These are phyloP conservation scores for Tanytarsus gracilentus DNA, from an alignment of 2,888 invertebrate genomes.

Conservation along the genomic window DNA sequence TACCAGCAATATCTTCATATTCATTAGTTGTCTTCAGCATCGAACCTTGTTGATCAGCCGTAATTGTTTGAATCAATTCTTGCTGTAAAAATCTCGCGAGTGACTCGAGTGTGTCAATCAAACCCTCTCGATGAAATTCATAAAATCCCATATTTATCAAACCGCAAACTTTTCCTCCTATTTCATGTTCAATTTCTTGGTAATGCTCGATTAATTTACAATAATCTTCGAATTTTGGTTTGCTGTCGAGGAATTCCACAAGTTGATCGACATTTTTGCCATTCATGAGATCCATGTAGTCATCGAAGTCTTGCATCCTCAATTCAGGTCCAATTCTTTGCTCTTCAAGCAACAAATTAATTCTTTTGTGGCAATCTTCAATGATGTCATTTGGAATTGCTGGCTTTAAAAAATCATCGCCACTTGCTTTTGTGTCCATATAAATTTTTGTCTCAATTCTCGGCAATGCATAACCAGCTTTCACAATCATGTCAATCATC, in stretches of 20 bases:
- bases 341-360: conserved; percentile 57
- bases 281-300: conserved; percentile 65
- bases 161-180: conserved; percentile 48
- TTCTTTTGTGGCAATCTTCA: conserved; percentile 50
- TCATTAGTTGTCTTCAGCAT: conserved; percentile 77
- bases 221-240: conserved; percentile 57
- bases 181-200: conserved; percentile 52
- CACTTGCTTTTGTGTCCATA: conserved; percentile 45
- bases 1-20: conserved; percentile 70
- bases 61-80: conserved; percentile 63
- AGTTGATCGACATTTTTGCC: conserved; percentile 51
- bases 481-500: conserved; percentile 64
- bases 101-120: conserved; percentile 61
- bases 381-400: conserved; percentile 63
- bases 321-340: conserved; percentile 65
- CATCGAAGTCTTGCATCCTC: conserved; percentile 68
- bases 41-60: conserved; percentile 66
- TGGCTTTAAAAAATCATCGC: conserved; percentile 51
- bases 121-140: conserved; percentile 69
- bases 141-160: conserved; percentile 74
- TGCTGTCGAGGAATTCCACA: conserved; percentile 55
- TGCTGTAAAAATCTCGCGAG: conserved; percentile 61
- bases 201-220: conserved; percentile 53
- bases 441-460: conserved; percentile 72
- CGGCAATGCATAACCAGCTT: conserved; percentile 61